Evolutionary conservation across 2,888 invertebrate species (phyloP), one percentile per base, ranked within the genome.

Genomic region (Synergus itoensis): DNA sequence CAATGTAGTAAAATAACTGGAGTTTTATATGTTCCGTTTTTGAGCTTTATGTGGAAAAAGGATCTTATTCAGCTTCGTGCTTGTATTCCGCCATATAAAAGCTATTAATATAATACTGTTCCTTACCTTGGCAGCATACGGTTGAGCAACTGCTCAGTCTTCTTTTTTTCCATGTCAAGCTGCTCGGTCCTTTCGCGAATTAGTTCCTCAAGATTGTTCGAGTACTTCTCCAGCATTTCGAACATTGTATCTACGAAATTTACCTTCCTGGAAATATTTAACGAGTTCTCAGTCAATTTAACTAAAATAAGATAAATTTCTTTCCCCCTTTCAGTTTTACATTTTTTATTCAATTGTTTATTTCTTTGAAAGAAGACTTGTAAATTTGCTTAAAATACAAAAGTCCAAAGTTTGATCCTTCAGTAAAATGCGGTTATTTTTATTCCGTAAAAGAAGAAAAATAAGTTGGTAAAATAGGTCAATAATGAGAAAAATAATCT

Each of bases 171-270:
- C 94, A 98, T 96, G 89, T 98, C 97, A 85, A 99, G 94, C 91
- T 98, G 98, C 87, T 98, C 98, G 8, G 98, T 99, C 77, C 98
- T 93, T 89, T 98, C 98, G 81, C 97, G 95, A 87, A 99, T 98
- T 78, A 99, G 93, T 89, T 98, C 98, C 92, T 99, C 98, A 89
- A 99, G 93, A 93, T 99, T 98, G 92, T 97, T 98, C 82, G 98
- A 98, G 92, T 99, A 99, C 92, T 98, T 98, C 91, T 99, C 98
- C 89, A 99, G 93, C 96, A 99, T 98, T 93, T 98, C 97, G 91
- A 98, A 98, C 98, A 99, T 98, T 76, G 98, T 98, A 92, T 99
- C 99, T 77, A 99, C 97, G 88, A 99, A 98, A 93, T 98, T 99
- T 3, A 97, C 96, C 93, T 98, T 98, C 88, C 97, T 96, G 92